Evolutionary conservation across 2,888 invertebrate genomes (phyloP), one percentile per base, ranked within the genome.

Genomic region (Heterodera filipjevi): DNA sequence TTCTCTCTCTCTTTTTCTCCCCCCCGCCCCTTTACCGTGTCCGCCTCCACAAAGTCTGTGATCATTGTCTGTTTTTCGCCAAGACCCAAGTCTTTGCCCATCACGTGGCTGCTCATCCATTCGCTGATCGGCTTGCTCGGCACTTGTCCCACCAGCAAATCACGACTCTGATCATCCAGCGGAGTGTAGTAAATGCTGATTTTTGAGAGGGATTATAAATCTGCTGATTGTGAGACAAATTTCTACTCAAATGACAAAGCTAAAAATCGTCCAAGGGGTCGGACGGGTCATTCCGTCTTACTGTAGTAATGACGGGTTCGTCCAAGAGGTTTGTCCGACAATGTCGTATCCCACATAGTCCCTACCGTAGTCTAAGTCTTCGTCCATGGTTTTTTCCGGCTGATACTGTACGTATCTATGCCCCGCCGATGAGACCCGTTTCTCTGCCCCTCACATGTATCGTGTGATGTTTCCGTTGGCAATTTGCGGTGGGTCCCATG

Each of bases 381-480:
- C n/a, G n/a, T 64, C 64, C 44, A 5, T 44, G 44, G 5, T 44
- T 44, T 44, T 44, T 44, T 44, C 44, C n/a, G n/a, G n/a, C n/a
- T n/a, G 44, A 44, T 44, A 44, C n/a, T n/a, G n/a, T n/a, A n/a
- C n/a, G n/a, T n/a, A n/a, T n/a, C n/a, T n/a, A n/a, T n/a, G n/a
- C n/a, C n/a, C n/a, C n/a, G n/a, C n/a, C n/a, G n/a, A n/a, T n/a
- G n/a, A n/a, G n/a, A n/a, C n/a, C n/a, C n/a, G n/a, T n/a, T n/a
- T n/a, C n/a, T n/a, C n/a, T n/a, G 44, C 33, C 3, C 19, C 33
- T 35, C 10, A 68, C 68, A 89, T 87, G 80, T 89, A 89, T 59
- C 87, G 85, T 27, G 83, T 85, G 76, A 89, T 86, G 71, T 86
- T 84, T 76, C 89, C 89, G 77, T 89, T 89, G 0, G 89, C 84